Conservation (phyloP, 2,797 vertebrate genomes). For the Aythya fuligula region DNA sequence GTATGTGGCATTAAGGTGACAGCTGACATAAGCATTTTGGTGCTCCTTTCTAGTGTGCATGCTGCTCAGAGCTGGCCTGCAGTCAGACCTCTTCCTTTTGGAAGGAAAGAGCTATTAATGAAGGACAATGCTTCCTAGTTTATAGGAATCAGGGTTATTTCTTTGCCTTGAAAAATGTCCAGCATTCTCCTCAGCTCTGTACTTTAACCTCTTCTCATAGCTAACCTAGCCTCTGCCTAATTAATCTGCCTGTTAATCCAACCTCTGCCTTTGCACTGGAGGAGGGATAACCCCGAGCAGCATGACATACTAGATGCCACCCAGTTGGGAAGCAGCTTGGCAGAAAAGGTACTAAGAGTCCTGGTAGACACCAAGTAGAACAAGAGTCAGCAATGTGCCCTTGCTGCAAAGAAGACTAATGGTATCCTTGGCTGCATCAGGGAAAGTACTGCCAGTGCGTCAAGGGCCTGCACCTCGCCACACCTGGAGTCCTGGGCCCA, state of each 20-base stretch:
- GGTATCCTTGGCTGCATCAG: not conserved
- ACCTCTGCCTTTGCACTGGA: not conserved
- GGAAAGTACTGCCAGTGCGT: not conserved
- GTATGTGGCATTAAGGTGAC: not conserved
- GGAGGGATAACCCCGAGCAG: not conserved
- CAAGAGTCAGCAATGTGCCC: not conserved
- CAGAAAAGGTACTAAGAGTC: not conserved
- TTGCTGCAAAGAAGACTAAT: not conserved
- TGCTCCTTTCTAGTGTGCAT: not conserved
- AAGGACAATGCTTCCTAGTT: not conserved
- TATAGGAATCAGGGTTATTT: not conserved
- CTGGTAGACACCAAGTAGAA: not conserved
- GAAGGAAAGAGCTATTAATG: not conserved
- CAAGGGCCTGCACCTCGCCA: not conserved
- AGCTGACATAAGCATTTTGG: too few relatives aligned
- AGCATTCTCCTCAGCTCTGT: constrained; percentile 29
- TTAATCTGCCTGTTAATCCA: not conserved
- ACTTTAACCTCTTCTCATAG: constrained; percentile 1
- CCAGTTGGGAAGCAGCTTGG: not conserved
- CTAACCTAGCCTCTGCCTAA: not conserved
- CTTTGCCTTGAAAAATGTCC: not conserved
- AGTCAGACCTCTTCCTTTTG: not conserved
- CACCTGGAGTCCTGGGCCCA: not conserved
- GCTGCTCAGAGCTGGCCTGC: not conserved
- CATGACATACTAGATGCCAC: not conserved